Percentiles rank a stretch among this genome's conserved stretches.
phyloP scores from a whole-genome alignment of 2,888 invertebrate genomes.

The Drosophila mayaguana region DNA sequence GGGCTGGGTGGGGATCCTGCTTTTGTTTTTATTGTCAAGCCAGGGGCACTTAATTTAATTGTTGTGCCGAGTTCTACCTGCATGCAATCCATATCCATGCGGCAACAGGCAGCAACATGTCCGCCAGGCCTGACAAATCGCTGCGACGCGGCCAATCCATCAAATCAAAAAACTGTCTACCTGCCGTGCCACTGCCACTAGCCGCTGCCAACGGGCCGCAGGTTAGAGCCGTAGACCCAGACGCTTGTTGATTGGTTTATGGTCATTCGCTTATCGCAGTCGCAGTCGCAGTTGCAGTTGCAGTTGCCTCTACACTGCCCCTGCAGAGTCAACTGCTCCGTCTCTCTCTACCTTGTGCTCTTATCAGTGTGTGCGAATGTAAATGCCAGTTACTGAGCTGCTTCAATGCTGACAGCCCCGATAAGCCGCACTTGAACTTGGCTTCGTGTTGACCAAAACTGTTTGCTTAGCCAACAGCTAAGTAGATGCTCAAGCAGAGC shows the following conservation, averaged over 20 bases:
- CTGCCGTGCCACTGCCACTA: conserved; percentile 19
- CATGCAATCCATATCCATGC: not conserved
- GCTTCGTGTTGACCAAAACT: conserved; percentile 3
- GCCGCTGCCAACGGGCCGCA: not conserved
- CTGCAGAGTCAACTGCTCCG: not conserved
- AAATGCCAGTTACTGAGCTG: conserved; percentile 14
- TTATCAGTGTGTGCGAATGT: conserved; percentile 36
- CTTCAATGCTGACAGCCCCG: conserved; percentile 22
- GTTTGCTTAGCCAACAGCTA: conserved; percentile 9
- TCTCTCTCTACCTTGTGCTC: not conserved
- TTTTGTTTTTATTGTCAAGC: conserved; percentile 16
- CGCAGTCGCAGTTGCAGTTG: not conserved
- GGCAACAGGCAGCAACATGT: conserved; percentile 49
- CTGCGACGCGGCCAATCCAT: conserved; percentile 1
- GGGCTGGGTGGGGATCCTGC: not conserved
- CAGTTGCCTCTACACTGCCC: not conserved
- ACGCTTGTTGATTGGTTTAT: conserved; percentile 34
- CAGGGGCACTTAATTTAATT: conserved; percentile 49
- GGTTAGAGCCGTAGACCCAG: not conserved
- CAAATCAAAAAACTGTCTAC: conserved; percentile 35
- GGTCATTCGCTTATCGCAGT: conserved; percentile 4
- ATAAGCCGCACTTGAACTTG: conserved; percentile 35
- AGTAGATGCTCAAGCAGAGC: not conserved
- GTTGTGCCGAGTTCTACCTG: conserved; percentile 24
- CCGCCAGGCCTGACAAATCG: conserved; percentile 7